Conservation (phyloP, 2,797 vertebrate species). For the Ispidina lecontei region DNA sequence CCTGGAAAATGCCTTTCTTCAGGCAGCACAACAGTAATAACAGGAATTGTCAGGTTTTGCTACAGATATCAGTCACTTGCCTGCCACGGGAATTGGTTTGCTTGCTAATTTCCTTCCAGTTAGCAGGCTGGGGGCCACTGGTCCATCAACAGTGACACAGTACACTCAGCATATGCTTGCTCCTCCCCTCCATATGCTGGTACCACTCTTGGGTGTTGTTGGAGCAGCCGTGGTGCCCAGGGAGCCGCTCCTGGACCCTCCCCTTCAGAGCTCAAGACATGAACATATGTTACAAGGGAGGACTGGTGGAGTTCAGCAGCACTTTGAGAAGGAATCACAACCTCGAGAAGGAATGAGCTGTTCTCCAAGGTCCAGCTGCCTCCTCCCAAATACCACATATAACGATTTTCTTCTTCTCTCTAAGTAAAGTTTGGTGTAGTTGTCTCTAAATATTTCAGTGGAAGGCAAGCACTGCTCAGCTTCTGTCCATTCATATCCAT, state of each 20-base stretch:
- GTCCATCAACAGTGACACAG: neutral
- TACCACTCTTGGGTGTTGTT: neutral
- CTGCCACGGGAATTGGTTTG: neutral
- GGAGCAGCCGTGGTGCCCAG: neutral
- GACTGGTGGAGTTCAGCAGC: neutral
- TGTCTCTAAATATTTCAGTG: neutral
- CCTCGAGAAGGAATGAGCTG: neutral
- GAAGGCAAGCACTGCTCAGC: neutral
- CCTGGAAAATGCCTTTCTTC: neutral
- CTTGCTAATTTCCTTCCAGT: neutral
- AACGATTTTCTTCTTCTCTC: neutral
- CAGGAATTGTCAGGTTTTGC: neutral
- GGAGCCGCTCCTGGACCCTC: neutral
- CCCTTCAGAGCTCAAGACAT: neutral
- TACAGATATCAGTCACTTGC: rapidly evolving
- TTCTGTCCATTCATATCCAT: neutral
- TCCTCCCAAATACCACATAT: neutral
- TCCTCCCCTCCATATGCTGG: rapidly evolving
- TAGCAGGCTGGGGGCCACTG: neutral
- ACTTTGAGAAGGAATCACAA: neutral
- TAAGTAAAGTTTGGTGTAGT: neutral
- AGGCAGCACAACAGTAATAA: neutral
- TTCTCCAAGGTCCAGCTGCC: neutral
- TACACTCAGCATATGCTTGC: rapidly evolving
- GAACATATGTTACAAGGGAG: neutral